Base-by-base conservation (phyloP, 2,888 invertebrate genomes). In the Eupithecia abbreviata region DNA sequence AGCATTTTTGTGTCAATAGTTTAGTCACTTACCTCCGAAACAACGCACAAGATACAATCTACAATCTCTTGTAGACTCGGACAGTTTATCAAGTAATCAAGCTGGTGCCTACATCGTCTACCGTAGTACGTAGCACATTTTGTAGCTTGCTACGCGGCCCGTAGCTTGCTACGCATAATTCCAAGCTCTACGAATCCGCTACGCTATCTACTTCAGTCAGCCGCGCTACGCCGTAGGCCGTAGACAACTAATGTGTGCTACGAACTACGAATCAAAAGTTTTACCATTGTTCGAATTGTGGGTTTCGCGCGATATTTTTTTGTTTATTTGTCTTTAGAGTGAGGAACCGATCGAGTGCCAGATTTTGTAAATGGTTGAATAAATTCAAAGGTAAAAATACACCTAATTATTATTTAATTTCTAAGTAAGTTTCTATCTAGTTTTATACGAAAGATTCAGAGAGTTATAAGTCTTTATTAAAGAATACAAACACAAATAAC, bases 161-260 rank as follows among this genome's bases (percentile, higher is more conserved):
- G 51, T n/a, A 51, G 51, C 15, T 3, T 13, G 30, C 62, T 18
- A 18, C 58, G 58, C 51, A 13, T 51, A 15, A 0, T n/a, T n/a
- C 55, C 13, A 12, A n/a, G 58, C 30, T 18, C 30, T 62, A 62
- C 62, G 30, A 12, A 30, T 62, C 30, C 10, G n/a, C n/a, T 68
- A 43, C 67, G 67, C 41, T 15, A 68, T 43, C 62, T 67, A 68
- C 12, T 68, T 45, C 67, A 68, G 67, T 68, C n/a, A 4, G 42
- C n/a, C 45, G 67, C 18, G 67, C 67, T 68, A 68, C 67, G 67
- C 45, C 67, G 67, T 68, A 68, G 67, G 67, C 45, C 67, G 67
- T 68, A 68, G 67, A 43, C 18, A 68, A 43, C 66, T 42, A 67
- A 43, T 43, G 67, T 45, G 67, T 68, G 45, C 67, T 68, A 45